Base-by-base conservation (phyloP, 1,140 invertebrate genomes). In the Subanguina moxae region DNA sequence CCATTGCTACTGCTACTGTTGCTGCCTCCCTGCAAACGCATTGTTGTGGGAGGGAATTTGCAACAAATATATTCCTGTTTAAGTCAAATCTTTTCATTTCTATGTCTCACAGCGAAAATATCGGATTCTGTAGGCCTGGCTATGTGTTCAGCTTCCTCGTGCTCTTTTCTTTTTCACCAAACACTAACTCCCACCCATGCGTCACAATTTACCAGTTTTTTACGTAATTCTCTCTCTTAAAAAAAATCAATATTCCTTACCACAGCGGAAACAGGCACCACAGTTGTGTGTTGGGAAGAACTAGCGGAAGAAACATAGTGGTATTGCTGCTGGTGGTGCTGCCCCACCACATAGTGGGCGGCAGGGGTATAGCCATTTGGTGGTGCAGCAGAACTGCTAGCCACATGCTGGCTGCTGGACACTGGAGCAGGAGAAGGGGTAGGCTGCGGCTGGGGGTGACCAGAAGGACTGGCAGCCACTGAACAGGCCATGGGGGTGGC, bases 401-500 rank as follows among this genome's bases (percentile, higher is more conserved):
- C 9, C 57, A 11, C n/a, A 25, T 52, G 42, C 3, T 48, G 23
- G 62, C 23, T 19, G 7, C 27, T 21, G 17, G 1, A 5, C 5
- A 1, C n/a, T n/a, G 58, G 58, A 19, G 28, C n/a, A 13, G 28
- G n/a, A 56, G 52, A 56, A 56, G 52, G 21, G 13, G 9, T 13
- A 13, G 21, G 28, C 13, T 23, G 28, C 52, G 52, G 28, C 52
- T 56, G 52, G 3, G 3, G 52, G 21, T 56, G 52, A 21, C 19
- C 8, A 21, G 38, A 30, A 3, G 19, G 19, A 19, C n/a, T 21
- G 3, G 27, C 28, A 5, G 19, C 28, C 3, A 19, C 19, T 3
- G 58, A 3, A 30, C n/a, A 7, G n/a, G 57, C 3, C 56, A 38
- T 56, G 13, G 61, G 62, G 7, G 62, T 64, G 42, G 62, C 62